Evolutionary conservation across 2,888 invertebrate species (phyloP).

Genomic region (Drosophila conformis): DNA sequence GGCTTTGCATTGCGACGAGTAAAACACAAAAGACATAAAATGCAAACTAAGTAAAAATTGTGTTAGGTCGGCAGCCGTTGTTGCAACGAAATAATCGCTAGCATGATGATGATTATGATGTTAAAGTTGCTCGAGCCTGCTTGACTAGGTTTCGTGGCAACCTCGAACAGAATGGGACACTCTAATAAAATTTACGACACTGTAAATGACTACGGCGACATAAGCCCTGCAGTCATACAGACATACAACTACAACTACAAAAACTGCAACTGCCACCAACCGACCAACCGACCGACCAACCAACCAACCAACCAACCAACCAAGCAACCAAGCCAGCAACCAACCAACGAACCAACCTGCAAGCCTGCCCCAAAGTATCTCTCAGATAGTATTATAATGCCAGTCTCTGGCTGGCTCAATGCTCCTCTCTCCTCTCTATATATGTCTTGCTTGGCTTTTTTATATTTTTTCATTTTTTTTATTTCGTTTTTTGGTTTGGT

Average conservation of each 20-base stretch:
- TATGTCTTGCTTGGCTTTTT: slow-evolving; percentile 1
- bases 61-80: slow-evolving; percentile 44
- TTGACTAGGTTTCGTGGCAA: slow-evolving; percentile 49
- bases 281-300: background rate
- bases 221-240: slow-evolving; percentile 67
- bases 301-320: background rate
- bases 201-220: slow-evolving; percentile 68
- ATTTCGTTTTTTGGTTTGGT: slow-evolving; percentile 40
- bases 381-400: slow-evolving; percentile 39
- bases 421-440: slow-evolving; percentile 16
- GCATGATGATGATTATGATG: slow-evolving; percentile 40
- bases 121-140: slow-evolving; percentile 51
- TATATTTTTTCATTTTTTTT: slow-evolving; percentile 2
- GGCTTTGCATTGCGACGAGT: slow-evolving; percentile 1
- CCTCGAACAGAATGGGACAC: slow-evolving; percentile 59
- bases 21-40: slow-evolving; percentile 54
- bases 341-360: slow-evolving; percentile 46
- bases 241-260: slow-evolving; percentile 30
- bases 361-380: slow-evolving; percentile 69
- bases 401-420: slow-evolving; percentile 23
- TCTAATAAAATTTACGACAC: slow-evolving; percentile 80
- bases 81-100: slow-evolving; percentile 20
- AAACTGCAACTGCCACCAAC: background rate
- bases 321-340: too few relatives aligned
- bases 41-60: slow-evolving; percentile 63